A percentile compares a stretch with the other conserved stretches of the same genome.
phyloP scores from a whole-genome alignment of 2,797 vertebrate species.

The Adrianichthys oophorus region DNA sequence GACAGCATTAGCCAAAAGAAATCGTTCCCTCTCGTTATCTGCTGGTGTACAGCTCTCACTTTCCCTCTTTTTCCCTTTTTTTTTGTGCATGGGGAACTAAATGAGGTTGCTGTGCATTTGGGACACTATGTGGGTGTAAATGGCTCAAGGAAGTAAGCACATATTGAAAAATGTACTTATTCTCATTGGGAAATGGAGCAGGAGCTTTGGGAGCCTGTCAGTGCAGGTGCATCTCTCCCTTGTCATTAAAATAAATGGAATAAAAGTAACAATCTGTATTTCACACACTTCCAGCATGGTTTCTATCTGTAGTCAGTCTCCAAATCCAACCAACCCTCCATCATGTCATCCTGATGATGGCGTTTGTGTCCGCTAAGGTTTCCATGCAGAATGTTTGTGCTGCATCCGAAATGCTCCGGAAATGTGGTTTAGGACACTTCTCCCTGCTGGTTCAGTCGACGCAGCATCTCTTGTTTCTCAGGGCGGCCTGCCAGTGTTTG shows the following conservation, averaged over 20 bases:
- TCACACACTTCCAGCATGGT: conserved; percentile 13
- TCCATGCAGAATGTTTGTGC: conserved; percentile 11
- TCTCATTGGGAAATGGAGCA: conserved; percentile 11
- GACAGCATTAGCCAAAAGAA: conserved; percentile 41
- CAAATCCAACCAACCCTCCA: conserved; percentile 39
- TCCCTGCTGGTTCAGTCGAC: conserved; percentile 34
- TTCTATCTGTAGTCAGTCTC: conserved; percentile 31
- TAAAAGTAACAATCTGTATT: conserved; percentile 1
- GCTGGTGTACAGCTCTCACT: conserved; percentile 12
- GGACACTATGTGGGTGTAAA: conserved; percentile 45
- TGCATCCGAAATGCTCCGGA: conserved; percentile 39
- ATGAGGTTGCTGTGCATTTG: conserved; percentile 33
- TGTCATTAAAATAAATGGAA: conserved; percentile 22
- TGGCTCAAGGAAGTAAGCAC: conserved; percentile 10
- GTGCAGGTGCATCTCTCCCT: conserved; percentile 40
- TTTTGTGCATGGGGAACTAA: conserved; percentile 24
- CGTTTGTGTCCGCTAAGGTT: conserved; percentile 27
- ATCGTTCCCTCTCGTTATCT: conserved; percentile 16
- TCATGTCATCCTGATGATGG: conserved; percentile 40
- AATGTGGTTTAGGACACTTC: conserved; percentile 37
- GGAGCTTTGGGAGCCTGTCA: conserved; percentile 14
- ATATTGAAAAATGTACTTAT: conserved; percentile 31
- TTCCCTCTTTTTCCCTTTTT: conserved; percentile 28
- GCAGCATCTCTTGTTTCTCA: conserved; percentile 57
- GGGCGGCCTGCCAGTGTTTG: conserved; percentile 50